Percentiles rank a stretch among this genome's conserved stretches.
Evolutionary conservation across 2,113 vertebrate species (phyloP).

Genomic region (Cettia cetti): DNA sequence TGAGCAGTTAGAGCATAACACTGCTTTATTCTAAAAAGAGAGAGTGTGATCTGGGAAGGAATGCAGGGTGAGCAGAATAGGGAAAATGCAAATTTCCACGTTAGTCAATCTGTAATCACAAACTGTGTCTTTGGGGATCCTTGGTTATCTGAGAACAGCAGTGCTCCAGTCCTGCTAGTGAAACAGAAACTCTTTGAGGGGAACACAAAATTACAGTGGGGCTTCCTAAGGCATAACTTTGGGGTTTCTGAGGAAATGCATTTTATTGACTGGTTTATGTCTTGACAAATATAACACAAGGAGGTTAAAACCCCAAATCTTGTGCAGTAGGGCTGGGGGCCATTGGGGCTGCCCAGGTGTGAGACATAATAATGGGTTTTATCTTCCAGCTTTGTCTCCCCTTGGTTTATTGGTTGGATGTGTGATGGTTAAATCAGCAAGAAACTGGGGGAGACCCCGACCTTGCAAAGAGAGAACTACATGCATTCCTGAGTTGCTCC

Average conservation of each 20-base stretch:
- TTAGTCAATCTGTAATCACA: not conserved
- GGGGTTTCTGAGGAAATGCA: not conserved
- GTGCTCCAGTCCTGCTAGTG: not conserved
- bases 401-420: not conserved
- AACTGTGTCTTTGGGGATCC: not conserved
- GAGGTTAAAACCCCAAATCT: not conserved
- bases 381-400: not conserved
- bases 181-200: not conserved
- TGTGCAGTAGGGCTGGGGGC: not conserved
- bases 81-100: not conserved
- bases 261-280: not conserved
- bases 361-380: not conserved
- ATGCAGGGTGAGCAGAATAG: fast-evolving
- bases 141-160: not conserved
- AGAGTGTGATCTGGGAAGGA: not conserved
- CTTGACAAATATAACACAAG: not conserved
- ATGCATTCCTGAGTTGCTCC: not conserved
- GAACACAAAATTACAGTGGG: not conserved
- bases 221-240: not conserved
- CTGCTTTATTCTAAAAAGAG: not conserved
- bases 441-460: not conserved
- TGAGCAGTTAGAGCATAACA: not conserved
- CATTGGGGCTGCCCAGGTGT: not conserved
- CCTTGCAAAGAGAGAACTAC: not conserved
- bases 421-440: not conserved